These are phyloP conservation scores for Hippoglossus stenolepis DNA, from an alignment of 2,113 vertebrate genomes.

Conservation along the genomic window DNA sequence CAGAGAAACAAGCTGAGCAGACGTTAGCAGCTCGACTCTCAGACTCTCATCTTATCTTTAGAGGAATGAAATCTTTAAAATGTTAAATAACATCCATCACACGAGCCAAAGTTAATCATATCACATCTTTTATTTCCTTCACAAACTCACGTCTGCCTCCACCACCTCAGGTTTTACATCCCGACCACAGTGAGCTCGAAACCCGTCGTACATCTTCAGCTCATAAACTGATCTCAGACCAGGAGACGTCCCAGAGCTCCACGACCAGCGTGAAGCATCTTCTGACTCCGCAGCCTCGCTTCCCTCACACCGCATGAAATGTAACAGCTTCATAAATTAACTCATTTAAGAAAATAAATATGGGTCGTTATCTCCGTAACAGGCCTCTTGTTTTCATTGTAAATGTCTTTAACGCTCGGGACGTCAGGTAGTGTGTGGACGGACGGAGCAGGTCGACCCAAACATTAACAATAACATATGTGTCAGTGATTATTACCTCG, in stretches of 20 bases:
- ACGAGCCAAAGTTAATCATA: constrained; percentile 9
- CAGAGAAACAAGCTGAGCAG: no score
- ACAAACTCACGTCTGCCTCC: neutral
- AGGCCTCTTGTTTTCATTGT: neutral
- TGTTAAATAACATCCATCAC: neutral
- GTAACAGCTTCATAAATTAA: constrained; percentile 68
- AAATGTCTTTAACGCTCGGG: neutral
- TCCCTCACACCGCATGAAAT: constrained; percentile 33
- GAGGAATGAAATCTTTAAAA: neutral
- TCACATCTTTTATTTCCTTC: constrained; percentile 58
- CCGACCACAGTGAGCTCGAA: no score
- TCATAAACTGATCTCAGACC: neutral
- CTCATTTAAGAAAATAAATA: constrained; percentile 75
- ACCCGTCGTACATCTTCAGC: no score
- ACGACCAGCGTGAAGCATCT: constrained; percentile 57
- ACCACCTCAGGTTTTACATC: neutral
- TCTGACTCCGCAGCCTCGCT: neutral
- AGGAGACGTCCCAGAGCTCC: constrained; percentile 14
- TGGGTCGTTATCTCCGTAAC: neutral
- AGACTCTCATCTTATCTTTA: no score
- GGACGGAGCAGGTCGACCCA: neutral
- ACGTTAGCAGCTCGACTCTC: no score
- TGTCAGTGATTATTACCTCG: neutral
- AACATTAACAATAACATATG: neutral
- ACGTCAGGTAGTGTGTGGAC: no score